Conservation (phyloP, 2,888 invertebrate species). For the Tubulanus polymorphus region DNA sequence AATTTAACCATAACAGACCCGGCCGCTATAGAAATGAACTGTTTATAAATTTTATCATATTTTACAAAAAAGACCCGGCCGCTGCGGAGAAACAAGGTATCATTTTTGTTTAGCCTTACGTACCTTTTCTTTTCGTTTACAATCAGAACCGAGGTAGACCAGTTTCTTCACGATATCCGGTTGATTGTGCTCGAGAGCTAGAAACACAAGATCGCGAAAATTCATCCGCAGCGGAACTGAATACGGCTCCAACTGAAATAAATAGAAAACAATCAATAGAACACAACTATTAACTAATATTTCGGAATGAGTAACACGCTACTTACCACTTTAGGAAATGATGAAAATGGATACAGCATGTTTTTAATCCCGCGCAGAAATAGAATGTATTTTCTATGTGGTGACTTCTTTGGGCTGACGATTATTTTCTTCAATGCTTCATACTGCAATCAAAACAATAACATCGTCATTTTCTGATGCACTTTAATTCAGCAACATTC, state of each 20-base stretch:
- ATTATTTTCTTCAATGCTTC: slow-evolving; percentile 34
- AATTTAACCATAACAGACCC: too few species aligned
- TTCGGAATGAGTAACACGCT: too few species aligned
- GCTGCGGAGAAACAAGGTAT: too few species aligned
- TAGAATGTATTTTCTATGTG: slow-evolving; percentile 29
- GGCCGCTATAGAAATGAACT: too few species aligned
- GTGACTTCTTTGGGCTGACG: slow-evolving; percentile 27
- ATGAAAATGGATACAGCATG: slow-evolving; percentile 25
- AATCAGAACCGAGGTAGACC: slow-evolving; percentile 31
- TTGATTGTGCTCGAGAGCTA: slow-evolving; percentile 37
- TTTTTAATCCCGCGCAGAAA: slow-evolving; percentile 22
- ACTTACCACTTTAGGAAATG: slow-evolving; percentile 29
- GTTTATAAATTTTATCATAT: too few species aligned
- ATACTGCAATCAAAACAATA: slow-evolving; percentile 31
- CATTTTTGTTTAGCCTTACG: too few species aligned
- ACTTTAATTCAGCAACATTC: too few species aligned
- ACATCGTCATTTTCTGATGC: too few species aligned
- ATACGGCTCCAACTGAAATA: slow-evolving; percentile 9
- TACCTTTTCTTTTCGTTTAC: slow-evolving; percentile 28
- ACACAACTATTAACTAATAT: background rate
- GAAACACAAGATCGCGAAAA: slow-evolving; percentile 35
- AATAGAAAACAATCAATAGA: background rate
- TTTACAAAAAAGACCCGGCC: too few species aligned
- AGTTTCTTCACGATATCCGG: slow-evolving; percentile 32
- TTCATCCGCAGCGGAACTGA: slow-evolving; percentile 26